Evolutionary conservation across 2,113 vertebrate species (phyloP).

Genomic region (Amphiprion percula): DNA sequence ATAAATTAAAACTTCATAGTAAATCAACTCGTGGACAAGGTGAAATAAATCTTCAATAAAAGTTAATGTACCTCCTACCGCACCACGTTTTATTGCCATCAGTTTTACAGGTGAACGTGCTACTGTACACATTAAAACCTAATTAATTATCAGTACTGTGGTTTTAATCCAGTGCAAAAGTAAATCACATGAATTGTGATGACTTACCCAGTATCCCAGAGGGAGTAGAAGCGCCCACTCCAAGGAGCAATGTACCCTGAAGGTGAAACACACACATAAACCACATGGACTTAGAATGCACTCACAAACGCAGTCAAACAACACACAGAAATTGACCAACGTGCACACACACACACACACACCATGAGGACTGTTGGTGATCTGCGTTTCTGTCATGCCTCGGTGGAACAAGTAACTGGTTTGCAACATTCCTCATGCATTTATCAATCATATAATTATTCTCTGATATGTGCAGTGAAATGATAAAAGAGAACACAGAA

Average conservation of each 20-base stretch:
- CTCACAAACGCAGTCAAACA: neutral
- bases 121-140: neutral
- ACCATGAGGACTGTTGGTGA: neutral
- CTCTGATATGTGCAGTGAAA: neutral
- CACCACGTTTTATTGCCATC: neutral
- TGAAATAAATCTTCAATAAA: slow-evolving; percentile 13
- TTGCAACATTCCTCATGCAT: neutral
- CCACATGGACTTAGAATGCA: slow-evolving; percentile 16
- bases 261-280: slow-evolving; percentile 23
- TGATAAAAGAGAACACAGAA: slow-evolving; percentile 55
- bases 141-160: too few species aligned
- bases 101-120: neutral
- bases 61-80: neutral
- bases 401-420: neutral
- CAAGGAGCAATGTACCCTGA: slow-evolving; percentile 97
- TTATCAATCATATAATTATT: slow-evolving; percentile 29
- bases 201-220: slow-evolving; percentile 97
- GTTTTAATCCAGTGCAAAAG: too few species aligned
- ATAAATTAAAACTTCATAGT: slow-evolving; percentile 19
- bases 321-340: neutral
- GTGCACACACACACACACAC: neutral
- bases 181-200: neutral
- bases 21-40: slow-evolving; percentile 7
- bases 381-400: slow-evolving; percentile 3
- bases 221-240: slow-evolving; percentile 97